Evolutionary conservation across 1,140 invertebrate species (phyloP).

Genomic region (Dryas iulia): DNA sequence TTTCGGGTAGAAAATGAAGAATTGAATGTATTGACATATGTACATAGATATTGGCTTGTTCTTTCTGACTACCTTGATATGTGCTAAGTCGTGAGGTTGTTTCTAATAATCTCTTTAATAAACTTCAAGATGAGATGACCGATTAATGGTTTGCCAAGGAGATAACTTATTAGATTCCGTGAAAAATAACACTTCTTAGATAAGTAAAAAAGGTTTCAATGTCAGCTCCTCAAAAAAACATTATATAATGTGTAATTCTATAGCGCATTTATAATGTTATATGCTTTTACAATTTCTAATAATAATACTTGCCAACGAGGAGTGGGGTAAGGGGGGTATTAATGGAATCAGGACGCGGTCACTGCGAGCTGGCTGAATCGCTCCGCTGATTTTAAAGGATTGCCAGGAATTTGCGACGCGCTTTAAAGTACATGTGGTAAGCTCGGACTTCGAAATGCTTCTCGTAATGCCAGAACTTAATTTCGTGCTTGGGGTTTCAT

Average conservation of each 20-base stretch:
- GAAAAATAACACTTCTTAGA: too few species aligned
- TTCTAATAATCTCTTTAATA: too few species aligned
- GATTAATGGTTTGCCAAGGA: too few species aligned
- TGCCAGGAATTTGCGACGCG: slow-evolving; percentile 44
- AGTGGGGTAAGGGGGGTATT: slow-evolving; percentile 37
- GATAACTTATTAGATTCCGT: too few species aligned
- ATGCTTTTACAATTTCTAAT: slow-evolving; percentile 38
- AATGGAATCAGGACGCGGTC: slow-evolving; percentile 60
- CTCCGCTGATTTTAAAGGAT: slow-evolving; percentile 58
- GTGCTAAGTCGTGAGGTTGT: too few species aligned
- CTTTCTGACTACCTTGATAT: too few species aligned
- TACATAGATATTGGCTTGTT: too few species aligned
- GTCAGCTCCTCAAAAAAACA: background rate
- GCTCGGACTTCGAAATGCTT: slow-evolving; percentile 51
- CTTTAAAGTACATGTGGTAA: slow-evolving; percentile 46
- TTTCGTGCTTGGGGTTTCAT: slow-evolving; percentile 33
- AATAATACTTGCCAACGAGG: slow-evolving; percentile 3
- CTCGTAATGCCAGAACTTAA: slow-evolving; percentile 38
- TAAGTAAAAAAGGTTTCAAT: too few species aligned
- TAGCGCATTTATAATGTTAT: slow-evolving; percentile 24
- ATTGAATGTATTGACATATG: too few species aligned
- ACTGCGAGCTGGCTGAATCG: slow-evolving; percentile 43
- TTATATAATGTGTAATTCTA: slow-evolving; percentile 16
- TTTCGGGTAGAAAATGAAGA: too few species aligned
- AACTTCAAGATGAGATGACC: too few species aligned